Percentiles rank a stretch among this genome's conserved stretches.
Evolutionary conservation across 2,797 vertebrate genomes (phyloP).

Genomic region (Clarias laeviceps): DNA sequence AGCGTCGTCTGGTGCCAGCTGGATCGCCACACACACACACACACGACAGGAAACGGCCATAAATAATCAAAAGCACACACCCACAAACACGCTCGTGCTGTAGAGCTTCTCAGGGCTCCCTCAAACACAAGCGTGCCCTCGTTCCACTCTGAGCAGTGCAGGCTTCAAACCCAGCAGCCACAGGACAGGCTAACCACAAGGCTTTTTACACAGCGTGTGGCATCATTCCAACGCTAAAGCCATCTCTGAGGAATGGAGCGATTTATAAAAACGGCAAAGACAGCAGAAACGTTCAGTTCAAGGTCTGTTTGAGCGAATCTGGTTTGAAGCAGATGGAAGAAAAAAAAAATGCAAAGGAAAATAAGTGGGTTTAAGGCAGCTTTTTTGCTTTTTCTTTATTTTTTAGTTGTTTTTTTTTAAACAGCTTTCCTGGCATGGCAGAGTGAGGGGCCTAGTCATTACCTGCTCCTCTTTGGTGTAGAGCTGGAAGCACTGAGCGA

Average conservation of each 20-base stretch:
- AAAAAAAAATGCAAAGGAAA: not conserved
- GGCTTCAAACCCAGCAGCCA: constrained; percentile 47
- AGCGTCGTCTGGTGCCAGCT: constrained; percentile 97
- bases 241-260: constrained; percentile 45
- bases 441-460: constrained; percentile 28
- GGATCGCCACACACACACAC: constrained; percentile 56
- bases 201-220: constrained; percentile 50
- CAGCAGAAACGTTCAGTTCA: constrained; percentile 57
- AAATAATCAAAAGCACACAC: not conserved
- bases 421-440: not conserved
- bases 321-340: constrained; percentile 16
- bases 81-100: not conserved
- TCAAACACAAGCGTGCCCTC: constrained; percentile 18
- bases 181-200: constrained; percentile 60
- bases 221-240: constrained; percentile 38
- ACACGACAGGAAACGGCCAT: constrained; percentile 10
- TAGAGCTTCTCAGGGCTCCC: constrained; percentile 50
- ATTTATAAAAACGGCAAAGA: constrained; percentile 61
- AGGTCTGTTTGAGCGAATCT: constrained; percentile 19
- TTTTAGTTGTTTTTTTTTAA: not conserved
- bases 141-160: constrained; percentile 42
- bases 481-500: constrained; percentile 97
- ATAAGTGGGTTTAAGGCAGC: not conserved
- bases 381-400: not conserved
- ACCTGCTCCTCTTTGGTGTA: constrained; percentile 99